These are phyloP conservation scores for Colaptes auratus DNA, from an alignment of 2,113 vertebrate species.

Conservation along the genomic window DNA sequence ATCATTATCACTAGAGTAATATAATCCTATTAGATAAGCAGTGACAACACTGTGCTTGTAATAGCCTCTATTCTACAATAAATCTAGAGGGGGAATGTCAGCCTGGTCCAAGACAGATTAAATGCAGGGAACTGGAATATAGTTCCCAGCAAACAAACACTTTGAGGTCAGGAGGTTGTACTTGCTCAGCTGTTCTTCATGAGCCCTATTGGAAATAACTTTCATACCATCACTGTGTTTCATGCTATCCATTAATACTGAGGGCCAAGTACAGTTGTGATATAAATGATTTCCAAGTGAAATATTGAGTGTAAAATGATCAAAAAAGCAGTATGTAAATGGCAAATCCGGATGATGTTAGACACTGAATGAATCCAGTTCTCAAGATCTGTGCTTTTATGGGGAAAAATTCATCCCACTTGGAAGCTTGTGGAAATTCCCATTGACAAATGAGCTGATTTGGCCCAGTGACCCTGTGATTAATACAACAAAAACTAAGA, in stretches of 20 bases:
- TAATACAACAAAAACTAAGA: constrained; percentile 14
- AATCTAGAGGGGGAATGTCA: constrained; percentile 55
- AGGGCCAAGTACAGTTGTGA: background rate
- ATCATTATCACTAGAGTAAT: background rate
- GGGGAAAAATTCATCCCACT: background rate
- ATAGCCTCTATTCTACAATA: constrained; percentile 36
- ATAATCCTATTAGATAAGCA: constrained; percentile 53
- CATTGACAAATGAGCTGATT: background rate
- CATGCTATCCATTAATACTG: constrained; percentile 39
- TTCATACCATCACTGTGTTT: constrained; percentile 58
- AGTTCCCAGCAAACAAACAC: constrained; percentile 71
- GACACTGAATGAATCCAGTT: background rate
- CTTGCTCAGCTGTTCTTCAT: constrained; percentile 69
- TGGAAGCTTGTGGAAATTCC: background rate
- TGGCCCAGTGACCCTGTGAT: background rate
- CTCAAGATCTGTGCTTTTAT: background rate
- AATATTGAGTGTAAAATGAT: constrained; percentile 10
- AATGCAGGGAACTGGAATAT: constrained; percentile 60
- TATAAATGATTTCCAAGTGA: constrained; percentile 27
- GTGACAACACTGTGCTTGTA: constrained; percentile 48
- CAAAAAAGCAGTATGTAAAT: constrained; percentile 33
- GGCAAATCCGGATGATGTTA: background rate
- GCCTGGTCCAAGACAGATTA: constrained; percentile 57
- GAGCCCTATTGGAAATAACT: constrained; percentile 65
- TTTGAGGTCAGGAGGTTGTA: constrained; percentile 37